These are phyloP conservation scores for Hucho hucho DNA, from an alignment of 2,113 vertebrate species.

Conservation along the genomic window DNA sequence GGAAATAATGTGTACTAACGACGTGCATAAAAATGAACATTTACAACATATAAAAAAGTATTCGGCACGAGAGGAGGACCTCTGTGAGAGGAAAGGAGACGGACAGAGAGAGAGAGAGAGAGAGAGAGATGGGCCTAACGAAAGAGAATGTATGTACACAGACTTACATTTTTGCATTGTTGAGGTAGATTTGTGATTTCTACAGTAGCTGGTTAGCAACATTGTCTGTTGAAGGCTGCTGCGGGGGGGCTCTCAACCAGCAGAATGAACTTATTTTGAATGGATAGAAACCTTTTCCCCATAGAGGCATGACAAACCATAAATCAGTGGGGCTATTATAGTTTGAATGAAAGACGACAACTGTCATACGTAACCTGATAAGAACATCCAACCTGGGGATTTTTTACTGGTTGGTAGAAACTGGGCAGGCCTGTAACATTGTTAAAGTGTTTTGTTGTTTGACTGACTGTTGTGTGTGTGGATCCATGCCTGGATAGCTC, in stretches of 20 bases:
- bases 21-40: conserved; percentile 7
- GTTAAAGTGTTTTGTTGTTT: background rate
- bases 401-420: background rate
- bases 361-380: background rate
- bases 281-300: background rate
- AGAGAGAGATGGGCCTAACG: conserved; percentile 32
- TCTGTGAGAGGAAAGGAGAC: background rate
- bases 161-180: conserved; percentile 20
- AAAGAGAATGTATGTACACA: conserved; percentile 27
- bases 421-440: background rate
- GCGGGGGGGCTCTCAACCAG: background rate
- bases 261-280: too few relatives aligned
- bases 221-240: conserved; percentile 43
- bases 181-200: conserved; percentile 14
- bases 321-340: background rate
- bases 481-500: background rate
- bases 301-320: background rate
- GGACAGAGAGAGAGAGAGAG: conserved; percentile 31
- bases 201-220: conserved; percentile 7
- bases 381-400: background rate
- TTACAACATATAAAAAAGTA: conserved; percentile 40
- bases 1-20: conserved; percentile 20
- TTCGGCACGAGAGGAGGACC: conserved; percentile 6
- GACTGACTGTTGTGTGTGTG: background rate
- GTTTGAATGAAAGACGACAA: too few relatives aligned